These are phyloP conservation scores for Limosa lapponica DNA, from an alignment of 2,797 vertebrate species.

Conservation along the genomic window DNA sequence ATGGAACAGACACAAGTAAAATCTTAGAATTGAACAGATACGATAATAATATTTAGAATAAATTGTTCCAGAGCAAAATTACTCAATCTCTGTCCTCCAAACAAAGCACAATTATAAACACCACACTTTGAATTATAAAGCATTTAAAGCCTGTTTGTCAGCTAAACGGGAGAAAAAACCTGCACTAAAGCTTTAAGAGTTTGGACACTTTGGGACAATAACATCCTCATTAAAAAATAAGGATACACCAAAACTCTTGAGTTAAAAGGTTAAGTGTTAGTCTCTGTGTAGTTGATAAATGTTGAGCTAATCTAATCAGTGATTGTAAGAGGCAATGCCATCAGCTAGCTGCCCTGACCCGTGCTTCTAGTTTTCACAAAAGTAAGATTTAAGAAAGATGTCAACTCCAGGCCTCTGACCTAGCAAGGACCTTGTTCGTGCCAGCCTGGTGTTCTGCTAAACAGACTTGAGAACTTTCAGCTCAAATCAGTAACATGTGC, in stretches of 20 bases:
- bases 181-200: background rate
- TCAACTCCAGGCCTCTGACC: slow-evolving; percentile 80
- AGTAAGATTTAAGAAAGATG: slow-evolving; percentile 80
- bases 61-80: background rate
- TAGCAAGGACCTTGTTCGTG: slow-evolving; percentile 73
- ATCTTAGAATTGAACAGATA: background rate
- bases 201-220: slow-evolving; percentile 32
- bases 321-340: slow-evolving; percentile 59
- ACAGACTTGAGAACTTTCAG: slow-evolving; percentile 69
- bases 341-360: slow-evolving; percentile 74
- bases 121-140: background rate
- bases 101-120: background rate
- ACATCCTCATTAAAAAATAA: slow-evolving; percentile 62
- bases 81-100: background rate
- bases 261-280: slow-evolving; percentile 82
- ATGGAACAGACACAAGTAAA: background rate
- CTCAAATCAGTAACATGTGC: slow-evolving; percentile 85
- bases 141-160: background rate
- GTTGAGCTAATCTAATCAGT: slow-evolving; percentile 80
- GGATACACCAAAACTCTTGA: slow-evolving; percentile 65
- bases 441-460: slow-evolving; percentile 72
- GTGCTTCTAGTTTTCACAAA: slow-evolving; percentile 72
- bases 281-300: slow-evolving; percentile 79
- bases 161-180: slow-evolving; percentile 31
- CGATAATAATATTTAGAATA: background rate